phyloP scores from a whole-genome alignment of 2,113 vertebrate species.

The Barbus barbus region DNA sequence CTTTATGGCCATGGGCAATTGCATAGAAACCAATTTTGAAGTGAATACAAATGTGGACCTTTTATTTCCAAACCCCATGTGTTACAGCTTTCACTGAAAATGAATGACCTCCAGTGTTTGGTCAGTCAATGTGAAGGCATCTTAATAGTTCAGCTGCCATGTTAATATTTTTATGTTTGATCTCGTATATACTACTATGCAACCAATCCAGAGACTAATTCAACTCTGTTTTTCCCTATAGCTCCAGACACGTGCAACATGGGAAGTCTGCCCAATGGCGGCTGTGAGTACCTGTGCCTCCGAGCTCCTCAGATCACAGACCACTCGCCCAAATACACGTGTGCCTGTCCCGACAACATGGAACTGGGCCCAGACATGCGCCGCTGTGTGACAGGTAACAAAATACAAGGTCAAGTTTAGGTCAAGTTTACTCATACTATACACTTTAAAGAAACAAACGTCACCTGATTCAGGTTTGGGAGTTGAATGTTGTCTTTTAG shows the following conservation, averaged over 20 bases:
- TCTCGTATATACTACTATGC: not conserved
- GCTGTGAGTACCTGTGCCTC: constrained; percentile 96
- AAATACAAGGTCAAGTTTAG: too few relatives aligned
- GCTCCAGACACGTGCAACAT: constrained; percentile 89
- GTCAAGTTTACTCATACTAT: not conserved
- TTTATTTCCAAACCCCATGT: not conserved
- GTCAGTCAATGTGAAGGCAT: not conserved
- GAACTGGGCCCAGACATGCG: constrained; percentile 94
- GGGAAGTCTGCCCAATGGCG: constrained; percentile 87
- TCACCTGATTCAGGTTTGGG: not conserved
- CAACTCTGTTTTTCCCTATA: constrained; percentile 55
- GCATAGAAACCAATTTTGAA: not conserved
- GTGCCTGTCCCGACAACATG: constrained; percentile 92
- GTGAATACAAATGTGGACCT: not conserved
- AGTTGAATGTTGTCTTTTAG: not conserved
- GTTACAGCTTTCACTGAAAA: not conserved
- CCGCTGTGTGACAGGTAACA: constrained; percentile 86
- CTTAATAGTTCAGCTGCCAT: constrained; percentile 2
- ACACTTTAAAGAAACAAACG: not conserved
- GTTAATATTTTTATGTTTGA: constrained; percentile 10
- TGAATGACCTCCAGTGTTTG: not conserved
- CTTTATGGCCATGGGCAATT: not conserved
- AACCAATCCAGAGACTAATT: not conserved
- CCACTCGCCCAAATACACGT: constrained; percentile 93
- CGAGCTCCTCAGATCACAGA: constrained; percentile 91